Evolutionary conservation across 1,140 invertebrate genomes (phyloP), one percentile per base, ranked within the genome.

Genomic region (Pinna nobilis): DNA sequence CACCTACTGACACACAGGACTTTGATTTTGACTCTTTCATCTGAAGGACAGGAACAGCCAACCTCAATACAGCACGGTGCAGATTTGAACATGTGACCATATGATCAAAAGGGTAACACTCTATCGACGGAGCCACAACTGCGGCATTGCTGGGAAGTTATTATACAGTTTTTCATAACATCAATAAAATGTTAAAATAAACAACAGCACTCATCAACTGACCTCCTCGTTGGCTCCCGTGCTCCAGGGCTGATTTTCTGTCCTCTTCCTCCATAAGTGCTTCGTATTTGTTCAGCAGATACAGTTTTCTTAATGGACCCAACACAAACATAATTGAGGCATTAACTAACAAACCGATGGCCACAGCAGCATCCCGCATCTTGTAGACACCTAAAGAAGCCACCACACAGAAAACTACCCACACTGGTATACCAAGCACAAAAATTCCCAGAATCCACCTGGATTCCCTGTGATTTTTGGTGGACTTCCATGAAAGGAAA

Each of bases 361-460:
- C 82, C 9, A 88, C 87, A 5, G 88, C 84, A n/a, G 82, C 78
- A 71, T 89, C 87, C 9, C 88, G 60, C 49, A 84, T 82, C 61
- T 82, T 78, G 39, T 86, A 74, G 4, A 84, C 84, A 13, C 86
- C 82, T 23, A 90, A 77, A 6, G 82, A 83, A 5, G 88, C 84
- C 6, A 89, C 84, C 4, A 89, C 70, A n/a, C 86, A 87, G 90
- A 90, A 91, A 2, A 88, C 80, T 6, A 89, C 72, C 89, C 90
- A 90, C n/a, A 83, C 76, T 7, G 87, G 81, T 13, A 87, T 83
- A 15, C 84, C 85, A 20, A 89, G 71, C 1, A 88, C 68, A 6
- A 85, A 81, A 30, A 88, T 88, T 7, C 86, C 84, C 30, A 90
- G 77, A 44, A 91, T 89, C 89, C 90, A 91, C 20, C 90, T 81